Conservation (phyloP, 2,113 vertebrate genomes). For the Nematolebias whitei region DNA sequence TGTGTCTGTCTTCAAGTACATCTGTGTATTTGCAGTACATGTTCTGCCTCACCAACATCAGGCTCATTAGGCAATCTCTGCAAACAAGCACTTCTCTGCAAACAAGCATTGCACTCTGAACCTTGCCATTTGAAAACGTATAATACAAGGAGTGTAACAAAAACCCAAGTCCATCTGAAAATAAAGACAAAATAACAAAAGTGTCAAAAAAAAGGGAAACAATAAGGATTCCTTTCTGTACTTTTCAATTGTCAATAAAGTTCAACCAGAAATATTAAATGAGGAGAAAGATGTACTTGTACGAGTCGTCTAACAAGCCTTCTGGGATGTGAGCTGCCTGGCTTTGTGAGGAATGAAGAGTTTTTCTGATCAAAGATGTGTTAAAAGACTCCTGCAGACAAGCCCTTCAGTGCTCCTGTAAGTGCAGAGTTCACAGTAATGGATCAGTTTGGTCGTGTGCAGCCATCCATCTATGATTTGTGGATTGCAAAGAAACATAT, state of each 20-base stretch:
- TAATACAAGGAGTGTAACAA: neutral
- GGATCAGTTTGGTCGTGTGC: constrained; percentile 17
- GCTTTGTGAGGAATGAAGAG: constrained; percentile 56
- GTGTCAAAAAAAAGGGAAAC: constrained; percentile 3
- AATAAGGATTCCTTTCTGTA: constrained; percentile 57
- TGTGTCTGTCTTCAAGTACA: constrained; percentile 24
- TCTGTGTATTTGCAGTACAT: constrained; percentile 54
- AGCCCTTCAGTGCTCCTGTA: constrained; percentile 21
- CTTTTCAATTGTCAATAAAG: constrained; percentile 35
- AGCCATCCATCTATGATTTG: constrained; percentile 15
- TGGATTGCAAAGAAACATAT: constrained; percentile 3
- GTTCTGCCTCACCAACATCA: constrained; percentile 52
- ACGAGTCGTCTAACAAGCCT: constrained; percentile 74
- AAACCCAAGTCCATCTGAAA: constrained; percentile 16
- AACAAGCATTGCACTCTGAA: constrained; percentile 52
- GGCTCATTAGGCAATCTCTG: constrained; percentile 51
- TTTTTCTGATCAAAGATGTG: constrained; percentile 62
- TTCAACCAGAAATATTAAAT: constrained; percentile 34
- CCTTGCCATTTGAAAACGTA: constrained; percentile 34
- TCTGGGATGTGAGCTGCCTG: constrained; percentile 52
- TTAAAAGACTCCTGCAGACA: constrained; percentile 51
- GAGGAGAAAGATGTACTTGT: constrained; percentile 30
- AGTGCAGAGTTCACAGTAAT: neutral
- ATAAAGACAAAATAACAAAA: neutral
- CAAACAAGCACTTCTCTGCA: constrained; percentile 29